Conservation (phyloP, 2,888 invertebrate genomes). For the Campaea margaritaria region DNA sequence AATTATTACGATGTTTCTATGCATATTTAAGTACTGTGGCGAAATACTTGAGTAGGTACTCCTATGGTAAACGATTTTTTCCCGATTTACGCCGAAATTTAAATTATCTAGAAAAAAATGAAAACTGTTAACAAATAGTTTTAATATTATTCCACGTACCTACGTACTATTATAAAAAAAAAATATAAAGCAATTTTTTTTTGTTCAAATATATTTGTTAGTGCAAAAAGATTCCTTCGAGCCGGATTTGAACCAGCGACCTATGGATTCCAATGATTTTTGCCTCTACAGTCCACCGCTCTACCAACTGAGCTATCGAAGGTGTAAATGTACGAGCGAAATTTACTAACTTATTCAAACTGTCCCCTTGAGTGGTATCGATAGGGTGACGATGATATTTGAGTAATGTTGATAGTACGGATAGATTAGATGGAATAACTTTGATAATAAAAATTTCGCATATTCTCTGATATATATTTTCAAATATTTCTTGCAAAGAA, state of each 20-base stretch:
- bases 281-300: constrained; percentile 84
- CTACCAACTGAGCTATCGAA: constrained; percentile 87
- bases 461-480: not conserved
- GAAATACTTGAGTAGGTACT: too few species aligned
- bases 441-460: not conserved
- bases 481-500: too few species aligned
- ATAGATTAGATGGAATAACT: not conserved
- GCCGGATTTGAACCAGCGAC: constrained; percentile 88
- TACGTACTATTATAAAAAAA: too few species aligned
- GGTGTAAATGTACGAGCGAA: constrained; percentile 46
- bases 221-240: constrained; percentile 77
- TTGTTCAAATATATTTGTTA: constrained; percentile 1
- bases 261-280: constrained; percentile 78
- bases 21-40: too few species aligned
- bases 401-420: not conserved
- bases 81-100: too few species aligned
- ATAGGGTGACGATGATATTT: constrained; percentile 50
- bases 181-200: too few species aligned
- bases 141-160: too few species aligned
- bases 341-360: constrained; percentile 37
- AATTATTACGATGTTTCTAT: too few species aligned
- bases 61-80: too few species aligned
- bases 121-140: too few species aligned
- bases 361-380: constrained; percentile 3
- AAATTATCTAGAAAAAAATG: too few species aligned